A percentile compares a stretch with the other conserved stretches of the same genome.
phyloP scores from a whole-genome alignment of 2,797 vertebrate genomes.

The Amblyopsis hoosieri region DNA sequence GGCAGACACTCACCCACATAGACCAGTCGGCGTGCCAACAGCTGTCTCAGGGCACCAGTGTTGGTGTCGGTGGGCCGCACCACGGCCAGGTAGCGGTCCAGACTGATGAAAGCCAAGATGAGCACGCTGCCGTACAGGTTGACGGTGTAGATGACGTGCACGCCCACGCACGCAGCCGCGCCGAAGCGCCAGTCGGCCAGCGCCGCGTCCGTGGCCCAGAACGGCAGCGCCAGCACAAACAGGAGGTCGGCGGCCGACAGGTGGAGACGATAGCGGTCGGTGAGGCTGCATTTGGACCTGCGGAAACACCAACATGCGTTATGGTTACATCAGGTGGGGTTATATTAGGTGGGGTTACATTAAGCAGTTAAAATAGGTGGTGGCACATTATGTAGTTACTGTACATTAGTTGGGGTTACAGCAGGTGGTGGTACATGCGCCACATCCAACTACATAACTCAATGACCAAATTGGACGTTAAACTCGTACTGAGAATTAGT shows the following conservation, averaged over 20 bases:
- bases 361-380: too few species aligned
- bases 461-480: too few species aligned
- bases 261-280: constrained; percentile 94
- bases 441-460: too few species aligned
- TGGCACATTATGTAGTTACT: too few species aligned
- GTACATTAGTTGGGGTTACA: too few species aligned
- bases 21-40: constrained; percentile 89
- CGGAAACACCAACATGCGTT: neutral
- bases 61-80: constrained; percentile 94
- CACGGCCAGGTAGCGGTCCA: constrained; percentile 96
- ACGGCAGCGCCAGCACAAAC: constrained; percentile 93
- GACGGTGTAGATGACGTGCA: constrained; percentile 96
- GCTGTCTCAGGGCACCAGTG: constrained; percentile 87
- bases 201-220: constrained; percentile 94
- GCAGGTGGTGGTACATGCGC: too few species aligned
- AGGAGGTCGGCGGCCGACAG: constrained; percentile 96
- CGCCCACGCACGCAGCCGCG: constrained; percentile 83
- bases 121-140: constrained; percentile 97
- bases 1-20: constrained; percentile 84
- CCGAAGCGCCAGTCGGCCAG: constrained; percentile 89
- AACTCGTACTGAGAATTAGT: too few species aligned
- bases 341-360: too few species aligned
- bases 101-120: constrained; percentile 96
- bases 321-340: neutral
- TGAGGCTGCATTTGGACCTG: constrained; percentile 89